Base-by-base conservation (phyloP, 2,113 vertebrate genomes). In the Trichomycterus rosablanca region DNA sequence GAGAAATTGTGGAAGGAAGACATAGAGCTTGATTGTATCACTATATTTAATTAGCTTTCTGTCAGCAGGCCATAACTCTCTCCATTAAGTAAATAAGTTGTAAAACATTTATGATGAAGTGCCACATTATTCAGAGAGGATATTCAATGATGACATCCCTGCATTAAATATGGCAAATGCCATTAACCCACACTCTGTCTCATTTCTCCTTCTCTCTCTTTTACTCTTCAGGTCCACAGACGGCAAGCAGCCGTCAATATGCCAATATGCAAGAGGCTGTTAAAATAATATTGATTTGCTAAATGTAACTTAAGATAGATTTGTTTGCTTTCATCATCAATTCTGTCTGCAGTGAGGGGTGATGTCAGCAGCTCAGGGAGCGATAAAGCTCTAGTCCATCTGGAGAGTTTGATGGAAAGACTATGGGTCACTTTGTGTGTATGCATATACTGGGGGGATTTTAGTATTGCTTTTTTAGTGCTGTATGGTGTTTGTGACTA, bases 281-380 rank as follows among this genome's bases (percentile, higher is more conserved):
- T 94, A 97, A 97, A 97, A 84, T 90, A 89, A 92, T 94, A 97
- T 96, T 95, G 94, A 97, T 97, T 96, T 92, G 90, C 88, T 91
- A 94, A 97, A 93, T 94, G 93, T 93, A 92, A 93, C 90, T 83
- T 88, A 89, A 94, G 94, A 97, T 91, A 95, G 91, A 97, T 97
- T 91, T 95, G 93, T 95, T 97, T 97, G 93, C 94, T 95, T 97
- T 95, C 93, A 94, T 97, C 93, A 94, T 98, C 95, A 95, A 92
- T 96, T 94, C 91, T 81, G 83, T 84, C 83, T 76, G 81, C 82
- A 86, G n/a, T 76, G 90, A 62, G 83, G 90, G 93, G 91, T 98
- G 95, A 98, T 97, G 95, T 97, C 93, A 95, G 92, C 89, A 86
- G 85, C 93, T 88, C 35, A 83, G 90, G 92, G 91, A 95, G 85